Conservation (phyloP, 1,140 invertebrate species). For the Drosophila leontia region DNA sequence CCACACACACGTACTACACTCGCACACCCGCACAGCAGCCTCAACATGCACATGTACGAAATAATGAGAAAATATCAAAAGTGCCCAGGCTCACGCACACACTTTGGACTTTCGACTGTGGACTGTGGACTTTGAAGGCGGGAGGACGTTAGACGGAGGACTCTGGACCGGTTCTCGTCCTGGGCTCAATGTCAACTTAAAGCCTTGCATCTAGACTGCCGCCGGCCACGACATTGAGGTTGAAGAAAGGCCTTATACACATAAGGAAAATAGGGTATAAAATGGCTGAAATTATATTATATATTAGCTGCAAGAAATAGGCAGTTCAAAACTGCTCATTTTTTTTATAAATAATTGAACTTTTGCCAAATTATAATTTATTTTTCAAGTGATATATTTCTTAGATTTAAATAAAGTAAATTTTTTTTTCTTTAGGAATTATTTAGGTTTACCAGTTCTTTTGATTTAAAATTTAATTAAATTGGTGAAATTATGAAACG, state of each 20-base stretch:
- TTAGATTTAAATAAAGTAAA: background rate
- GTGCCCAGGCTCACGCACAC: slow-evolving; percentile 59
- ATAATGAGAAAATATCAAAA: slow-evolving; percentile 83
- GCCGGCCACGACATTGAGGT: slow-evolving; percentile 57
- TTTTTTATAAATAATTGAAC: background rate
- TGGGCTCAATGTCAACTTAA: slow-evolving; percentile 78
- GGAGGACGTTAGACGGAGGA: background rate
- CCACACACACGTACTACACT: slow-evolving; percentile 24
- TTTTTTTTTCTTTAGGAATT: background rate
- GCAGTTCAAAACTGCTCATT: too few relatives aligned
- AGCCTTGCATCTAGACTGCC: slow-evolving; percentile 55
- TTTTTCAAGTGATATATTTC: background rate
- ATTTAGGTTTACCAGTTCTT: background rate
- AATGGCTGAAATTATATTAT: background rate
- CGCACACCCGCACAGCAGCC: slow-evolving; percentile 4
- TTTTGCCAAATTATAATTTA: too few relatives aligned
- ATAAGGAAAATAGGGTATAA: background rate
- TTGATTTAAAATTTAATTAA: background rate
- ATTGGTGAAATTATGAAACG: too few relatives aligned
- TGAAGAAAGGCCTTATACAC: slow-evolving; percentile 16
- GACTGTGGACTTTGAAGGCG: slow-evolving; percentile 4
- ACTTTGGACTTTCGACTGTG: slow-evolving; percentile 41
- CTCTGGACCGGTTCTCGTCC: slow-evolving; percentile 26
- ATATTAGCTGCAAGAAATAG: background rate
- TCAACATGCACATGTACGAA: slow-evolving; percentile 51